Evolutionary conservation across 2,888 invertebrate genomes (phyloP), one percentile per base, ranked within the genome.

Genomic region (Pelosia muscerda): DNA sequence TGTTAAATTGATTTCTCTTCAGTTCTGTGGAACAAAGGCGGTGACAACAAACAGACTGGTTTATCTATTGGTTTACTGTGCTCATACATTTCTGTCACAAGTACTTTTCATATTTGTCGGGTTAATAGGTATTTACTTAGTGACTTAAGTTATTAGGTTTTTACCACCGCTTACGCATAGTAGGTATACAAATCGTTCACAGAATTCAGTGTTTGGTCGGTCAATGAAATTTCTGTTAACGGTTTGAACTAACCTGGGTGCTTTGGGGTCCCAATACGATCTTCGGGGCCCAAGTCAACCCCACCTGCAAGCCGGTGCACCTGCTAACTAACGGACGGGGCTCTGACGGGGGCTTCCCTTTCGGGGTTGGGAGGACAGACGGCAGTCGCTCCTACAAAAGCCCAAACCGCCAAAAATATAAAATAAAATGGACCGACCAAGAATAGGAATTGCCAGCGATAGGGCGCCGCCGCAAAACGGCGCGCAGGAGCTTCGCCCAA

Each of bases 1-100:
- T 87, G 87, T 87, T 84, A 91, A 90, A 90, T 91, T 90, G 88
- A 90, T 91, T 91, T 87, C 82, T 81, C 87, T 86, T 88, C 80
- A 77, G 71, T 80, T 78, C 76, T 83, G 84, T 83, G 81, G 82
- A 85, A 88, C 86, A 87, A 88, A 87, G 86, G 83, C 75, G 63
- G 34, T 61, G 75, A 66, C 15, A 62, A 31, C 54, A 42, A 34
- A 6, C 55, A 22, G 22, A 9, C 38, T 22, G 15, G 49, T n/a
- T 31, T 59, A n/a, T 56, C 25, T 26, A 42, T 56, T n/a, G 38
- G 42, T 38, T 57, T 56, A 31, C 23, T 15, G 15, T 63, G 25
- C 13, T 28, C 23, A 26, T 22, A 61, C 10, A 54, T 53, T 23
- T 62, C 26, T 53, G 31, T 34, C n/a, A 49, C 1, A 10, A 23